Conservation (phyloP, 2,113 vertebrate species). For the Silurus meridionalis region DNA sequence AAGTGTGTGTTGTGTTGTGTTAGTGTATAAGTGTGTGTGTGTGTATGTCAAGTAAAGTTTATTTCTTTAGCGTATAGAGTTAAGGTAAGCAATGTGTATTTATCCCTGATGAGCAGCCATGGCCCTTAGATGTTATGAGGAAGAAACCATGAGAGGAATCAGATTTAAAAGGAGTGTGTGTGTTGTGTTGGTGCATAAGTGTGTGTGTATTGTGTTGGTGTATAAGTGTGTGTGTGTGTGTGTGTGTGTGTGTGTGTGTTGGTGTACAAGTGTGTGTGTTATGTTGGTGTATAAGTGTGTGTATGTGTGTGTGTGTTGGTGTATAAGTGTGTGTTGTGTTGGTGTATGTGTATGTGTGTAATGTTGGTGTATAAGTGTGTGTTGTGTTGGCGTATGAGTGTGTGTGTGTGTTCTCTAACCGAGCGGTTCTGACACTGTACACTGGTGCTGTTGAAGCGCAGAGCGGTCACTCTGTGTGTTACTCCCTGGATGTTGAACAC, state of each 20-base stretch:
- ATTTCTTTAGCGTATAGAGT: no score
- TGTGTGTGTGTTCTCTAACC: constrained; percentile 74
- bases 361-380: not conserved
- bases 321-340: not conserved
- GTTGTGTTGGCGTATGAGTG: not conserved
- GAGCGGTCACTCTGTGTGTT: constrained; percentile 84
- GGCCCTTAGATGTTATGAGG: no score
- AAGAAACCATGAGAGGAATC: no score
- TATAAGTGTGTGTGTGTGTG: not conserved
- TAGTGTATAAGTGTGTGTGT: constrained; percentile 4
- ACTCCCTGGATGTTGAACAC: constrained; percentile 92
- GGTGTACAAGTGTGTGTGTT: no score
- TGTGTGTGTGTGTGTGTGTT: no score
- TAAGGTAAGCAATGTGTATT: no score
- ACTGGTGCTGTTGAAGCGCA: constrained; percentile 98
- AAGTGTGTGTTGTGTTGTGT: not conserved
- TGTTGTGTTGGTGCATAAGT: not conserved
- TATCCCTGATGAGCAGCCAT: no score
- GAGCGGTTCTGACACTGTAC: constrained; percentile 98
- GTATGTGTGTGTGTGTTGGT: not conserved
- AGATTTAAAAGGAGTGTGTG: not conserved
- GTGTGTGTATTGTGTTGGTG: not conserved
- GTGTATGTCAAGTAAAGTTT: not conserved
- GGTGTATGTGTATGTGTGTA: not conserved
- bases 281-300: not conserved